Base-by-base conservation (phyloP, 2,797 vertebrate genomes). In the Naso thynnoides region DNA sequence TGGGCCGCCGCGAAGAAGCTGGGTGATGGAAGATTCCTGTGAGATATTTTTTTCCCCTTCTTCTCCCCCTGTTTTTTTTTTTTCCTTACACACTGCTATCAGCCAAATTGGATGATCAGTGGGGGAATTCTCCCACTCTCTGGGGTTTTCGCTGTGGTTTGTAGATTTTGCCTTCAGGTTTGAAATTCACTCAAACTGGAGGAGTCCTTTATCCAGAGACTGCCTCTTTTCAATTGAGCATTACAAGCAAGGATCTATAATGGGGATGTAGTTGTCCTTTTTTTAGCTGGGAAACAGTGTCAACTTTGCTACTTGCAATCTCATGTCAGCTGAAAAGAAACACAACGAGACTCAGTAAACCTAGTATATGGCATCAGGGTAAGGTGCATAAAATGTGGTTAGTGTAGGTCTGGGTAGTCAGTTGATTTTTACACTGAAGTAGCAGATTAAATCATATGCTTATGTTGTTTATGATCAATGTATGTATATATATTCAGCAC, bases 91-190 rank as follows among this genome's bases (percentile, higher is more conserved):
- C 82, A 78, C 81, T 76, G 85, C 86, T 89, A 88, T 92, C 91
- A 91, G 83, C 91, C 83, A 91, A 92, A 91, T 92, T 93, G 90
- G 88, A 92, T 91, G 91, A 93, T 92, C 92, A 90, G 86, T 88
- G 79, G 84, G 89, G 91, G 87, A 89, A 90, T 91, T 91, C 83
- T 88, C 78, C 69, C 68, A 26, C 73, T 87, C 90, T 89, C 89
- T 84, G 36, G 88, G 85, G 86, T 85, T 88, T 91, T 85, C 21
- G 8, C 68, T 65, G 78, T 63, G 78, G 89, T 92, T 90, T 92
- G 91, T 92, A 86, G 89, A 91, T 92, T 91, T 93, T 90, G 89
- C 91, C 89, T 90, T 90, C 86, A 88, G 88, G 86, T 92, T 89
- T 65, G 36, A 89, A 92, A 92, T 88, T 88, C 87, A 89, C 83